Percentiles rank a stretch among this genome's conserved stretches.
These are phyloP conservation scores for Apamea monoglypha DNA, from an alignment of 2,888 invertebrate species.

Conservation along the genomic window DNA sequence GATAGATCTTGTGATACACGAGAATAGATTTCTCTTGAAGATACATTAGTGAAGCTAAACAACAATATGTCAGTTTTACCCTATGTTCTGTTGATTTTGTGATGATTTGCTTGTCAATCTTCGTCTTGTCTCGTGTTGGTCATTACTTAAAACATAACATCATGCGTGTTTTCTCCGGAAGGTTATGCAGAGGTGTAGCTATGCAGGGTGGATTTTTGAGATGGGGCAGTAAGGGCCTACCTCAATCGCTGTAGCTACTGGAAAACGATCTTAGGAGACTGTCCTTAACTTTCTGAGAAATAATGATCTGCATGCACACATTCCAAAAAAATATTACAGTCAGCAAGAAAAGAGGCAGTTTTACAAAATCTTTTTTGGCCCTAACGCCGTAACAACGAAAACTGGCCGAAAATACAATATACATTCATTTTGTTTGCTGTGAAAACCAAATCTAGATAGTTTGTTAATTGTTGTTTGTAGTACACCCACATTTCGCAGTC, in stretches of 20 bases:
- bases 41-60: conserved; percentile 49
- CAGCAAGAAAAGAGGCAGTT: too few relatives aligned
- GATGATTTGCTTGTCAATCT: conserved; percentile 4
- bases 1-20: conserved; percentile 40
- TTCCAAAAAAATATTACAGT: neutral
- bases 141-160: neutral
- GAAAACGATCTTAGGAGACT: too few relatives aligned
- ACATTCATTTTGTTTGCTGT: too few relatives aligned
- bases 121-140: neutral
- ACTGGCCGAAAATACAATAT: too few relatives aligned
- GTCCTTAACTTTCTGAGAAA: too few relatives aligned
- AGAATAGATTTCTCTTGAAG: conserved; percentile 50
- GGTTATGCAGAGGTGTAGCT: neutral
- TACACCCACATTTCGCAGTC: too few relatives aligned
- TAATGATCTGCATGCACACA: neutral
- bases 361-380: too few relatives aligned
- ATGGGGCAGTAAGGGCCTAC: neutral
- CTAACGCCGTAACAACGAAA: too few relatives aligned
- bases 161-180: neutral
- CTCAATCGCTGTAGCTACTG: neutral
- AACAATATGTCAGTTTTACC: neutral
- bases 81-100: conserved; percentile 2
- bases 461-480: too few relatives aligned
- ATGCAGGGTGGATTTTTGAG: neutral
- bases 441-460: too few relatives aligned